These are phyloP conservation scores for Antennarius maculatus DNA, from an alignment of 2,797 vertebrate species.

Conservation along the genomic window DNA sequence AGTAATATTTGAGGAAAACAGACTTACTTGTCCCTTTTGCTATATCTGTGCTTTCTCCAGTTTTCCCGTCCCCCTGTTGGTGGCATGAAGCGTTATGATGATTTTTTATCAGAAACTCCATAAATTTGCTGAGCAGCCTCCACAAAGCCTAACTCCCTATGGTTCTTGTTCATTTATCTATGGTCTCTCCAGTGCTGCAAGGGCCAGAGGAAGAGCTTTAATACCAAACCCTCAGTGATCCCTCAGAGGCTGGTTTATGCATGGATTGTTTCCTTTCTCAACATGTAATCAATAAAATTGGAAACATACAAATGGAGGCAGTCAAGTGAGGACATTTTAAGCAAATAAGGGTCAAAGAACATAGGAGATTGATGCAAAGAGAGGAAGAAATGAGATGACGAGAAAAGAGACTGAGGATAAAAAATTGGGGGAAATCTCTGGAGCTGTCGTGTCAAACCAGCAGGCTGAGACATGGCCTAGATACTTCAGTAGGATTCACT, in stretches of 20 bases:
- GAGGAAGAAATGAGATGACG: slow-evolving; percentile 1
- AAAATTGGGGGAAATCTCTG: slow-evolving; percentile 16
- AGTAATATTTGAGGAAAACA: slow-evolving; percentile 22
- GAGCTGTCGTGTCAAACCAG: slow-evolving; percentile 45
- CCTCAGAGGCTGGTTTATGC: neutral
- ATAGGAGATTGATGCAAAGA: slow-evolving; percentile 2
- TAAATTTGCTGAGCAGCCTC: slow-evolving; percentile 64
- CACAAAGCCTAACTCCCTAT: slow-evolving; percentile 53
- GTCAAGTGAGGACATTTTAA: neutral
- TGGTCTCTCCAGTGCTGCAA: slow-evolving; percentile 30
- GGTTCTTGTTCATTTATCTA: slow-evolving; percentile 66
- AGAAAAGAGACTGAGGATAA: too few relatives aligned
- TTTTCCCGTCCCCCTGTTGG: slow-evolving; percentile 33
- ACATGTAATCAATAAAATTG: slow-evolving; percentile 14
- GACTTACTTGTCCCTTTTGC: slow-evolving; percentile 29
- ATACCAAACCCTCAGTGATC: slow-evolving; percentile 33
- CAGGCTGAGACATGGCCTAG: slow-evolving; percentile 56
- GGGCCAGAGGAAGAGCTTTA: slow-evolving; percentile 36
- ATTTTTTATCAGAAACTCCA: slow-evolving; percentile 64
- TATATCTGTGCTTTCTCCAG: slow-evolving; percentile 17
- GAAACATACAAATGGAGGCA: slow-evolving; percentile 1
- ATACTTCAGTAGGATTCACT: slow-evolving; percentile 62
- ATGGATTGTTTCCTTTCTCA: slow-evolving; percentile 21
- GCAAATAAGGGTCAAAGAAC: slow-evolving; percentile 15
- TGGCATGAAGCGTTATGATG: slow-evolving; percentile 51